Evolutionary conservation across 1,140 invertebrate genomes (phyloP), one percentile per base, ranked within the genome.

Genomic region (Battus philenor): DNA sequence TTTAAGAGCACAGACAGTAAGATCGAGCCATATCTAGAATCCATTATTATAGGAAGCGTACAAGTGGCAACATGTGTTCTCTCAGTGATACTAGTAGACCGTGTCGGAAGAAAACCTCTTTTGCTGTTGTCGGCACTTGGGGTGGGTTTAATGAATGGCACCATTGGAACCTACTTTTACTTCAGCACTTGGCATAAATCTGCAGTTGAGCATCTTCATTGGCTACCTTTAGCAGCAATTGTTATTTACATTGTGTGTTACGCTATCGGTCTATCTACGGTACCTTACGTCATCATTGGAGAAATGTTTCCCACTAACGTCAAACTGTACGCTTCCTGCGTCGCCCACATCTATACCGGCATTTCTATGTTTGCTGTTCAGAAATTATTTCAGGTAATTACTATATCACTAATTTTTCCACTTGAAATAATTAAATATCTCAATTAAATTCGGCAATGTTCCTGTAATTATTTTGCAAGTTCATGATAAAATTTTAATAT

Each of bases 291-390:
- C 9, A 87, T 94, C 47, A 89, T 93, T 47, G 89, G 92, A 16
- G 93, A 95, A 80, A 82, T 94, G 50, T 93, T 94, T 68, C 90
- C 93, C 1, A 88, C 90, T 0, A 90, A 90, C 56, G 88, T 92
- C 5, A 91, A 92, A 60, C 88, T 90, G 17, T 87, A 90, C 33
- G 93, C 93, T 4, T 89, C 91, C 13, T 91, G 91, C 39, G 74
- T 94, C 24, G 90, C 90, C 1, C 91, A 93, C 33, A 86, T 92
- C 41, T 90, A 90, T 49, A 92, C 92, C 29, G 93, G 92, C 68
- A 56, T 91, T 1, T 90, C 91, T 49, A 92, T 92, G 29, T 94
- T 95, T 53, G 70, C 93, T 1, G 88, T 93, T 8, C 93, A 93
- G 17, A 92, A 92, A 63, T 89, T 92, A 48, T 95, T 93, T 80